phyloP scores from a whole-genome alignment of 2,888 invertebrate species.

The Uropetala carovei region DNA sequence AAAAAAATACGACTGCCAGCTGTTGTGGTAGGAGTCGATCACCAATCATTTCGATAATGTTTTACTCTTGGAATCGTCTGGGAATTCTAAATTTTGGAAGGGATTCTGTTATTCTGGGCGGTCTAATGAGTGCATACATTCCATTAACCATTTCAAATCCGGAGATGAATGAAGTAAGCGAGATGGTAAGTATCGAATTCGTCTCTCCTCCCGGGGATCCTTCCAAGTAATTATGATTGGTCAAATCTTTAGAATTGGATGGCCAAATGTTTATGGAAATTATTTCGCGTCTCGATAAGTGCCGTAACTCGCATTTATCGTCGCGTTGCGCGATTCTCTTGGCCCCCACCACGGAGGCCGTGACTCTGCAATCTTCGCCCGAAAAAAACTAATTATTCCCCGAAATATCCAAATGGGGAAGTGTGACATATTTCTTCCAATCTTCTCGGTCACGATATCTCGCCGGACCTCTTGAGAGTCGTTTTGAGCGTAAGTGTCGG shows the following conservation, averaged over 20 bases:
- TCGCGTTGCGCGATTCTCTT: background rate
- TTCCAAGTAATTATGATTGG: background rate
- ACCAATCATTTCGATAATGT: background rate
- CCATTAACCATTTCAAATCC: background rate
- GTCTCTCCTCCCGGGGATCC: background rate
- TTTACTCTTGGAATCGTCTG: background rate
- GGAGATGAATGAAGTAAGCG: background rate
- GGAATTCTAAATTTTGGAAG: background rate
- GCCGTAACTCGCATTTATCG: no score
- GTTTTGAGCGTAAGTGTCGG: no score
- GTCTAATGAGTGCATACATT: background rate
- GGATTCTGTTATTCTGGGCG: background rate
- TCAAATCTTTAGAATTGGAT: background rate
- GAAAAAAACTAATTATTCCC: background rate
- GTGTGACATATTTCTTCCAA: background rate
- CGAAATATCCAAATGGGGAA: background rate
- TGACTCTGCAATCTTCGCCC: background rate
- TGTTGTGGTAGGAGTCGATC: background rate
- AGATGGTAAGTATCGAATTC: background rate
- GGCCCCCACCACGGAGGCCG: background rate
- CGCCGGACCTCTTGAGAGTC: no score
- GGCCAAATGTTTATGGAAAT: constrained; percentile 1
- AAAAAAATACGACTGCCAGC: background rate
- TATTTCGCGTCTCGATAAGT: background rate
- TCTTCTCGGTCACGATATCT: background rate